These are phyloP conservation scores for Pararge aegeria DNA, from an alignment of 1,140 invertebrate species.

Conservation along the genomic window DNA sequence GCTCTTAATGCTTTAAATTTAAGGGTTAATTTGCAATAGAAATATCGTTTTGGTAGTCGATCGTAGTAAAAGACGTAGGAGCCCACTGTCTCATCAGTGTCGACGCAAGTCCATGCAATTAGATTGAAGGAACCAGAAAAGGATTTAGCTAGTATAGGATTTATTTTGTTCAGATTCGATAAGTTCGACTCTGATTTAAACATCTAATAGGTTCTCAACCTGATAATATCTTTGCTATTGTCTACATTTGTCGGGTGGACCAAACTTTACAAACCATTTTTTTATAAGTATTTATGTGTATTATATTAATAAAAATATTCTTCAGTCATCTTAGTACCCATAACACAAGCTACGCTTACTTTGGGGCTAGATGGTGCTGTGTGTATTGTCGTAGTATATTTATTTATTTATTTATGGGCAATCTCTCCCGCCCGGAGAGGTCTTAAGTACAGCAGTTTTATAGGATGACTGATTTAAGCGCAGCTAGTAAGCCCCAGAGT, in stretches of 20 bases:
- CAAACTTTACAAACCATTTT: too few species aligned
- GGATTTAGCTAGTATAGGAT: conserved; percentile 1
- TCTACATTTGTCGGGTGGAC: too few species aligned
- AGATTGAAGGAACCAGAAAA: conserved; percentile 44
- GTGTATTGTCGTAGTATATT: too few species aligned
- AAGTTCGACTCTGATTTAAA: background rate
- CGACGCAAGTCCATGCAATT: conserved; percentile 44
- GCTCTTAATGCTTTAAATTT: background rate
- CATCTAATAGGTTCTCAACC: background rate
- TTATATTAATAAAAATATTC: too few species aligned
- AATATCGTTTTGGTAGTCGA: background rate
- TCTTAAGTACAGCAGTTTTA: too few species aligned
- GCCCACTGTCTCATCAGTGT: conserved; percentile 49
- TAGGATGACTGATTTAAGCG: too few species aligned
- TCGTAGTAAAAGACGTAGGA: conserved; percentile 12
- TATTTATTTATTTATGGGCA: too few species aligned
- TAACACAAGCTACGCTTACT: too few species aligned
- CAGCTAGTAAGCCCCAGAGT: conserved; percentile 8
- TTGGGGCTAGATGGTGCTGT: too few species aligned
- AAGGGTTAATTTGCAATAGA: conserved; percentile 7
- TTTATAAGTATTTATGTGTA: too few species aligned
- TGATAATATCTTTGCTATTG: background rate
- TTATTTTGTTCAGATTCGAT: background rate
- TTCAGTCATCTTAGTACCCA: too few species aligned
- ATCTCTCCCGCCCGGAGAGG: too few species aligned